Evolutionary conservation across 2,888 invertebrate species (phyloP).

Genomic region (Muschampia plurimacula): DNA sequence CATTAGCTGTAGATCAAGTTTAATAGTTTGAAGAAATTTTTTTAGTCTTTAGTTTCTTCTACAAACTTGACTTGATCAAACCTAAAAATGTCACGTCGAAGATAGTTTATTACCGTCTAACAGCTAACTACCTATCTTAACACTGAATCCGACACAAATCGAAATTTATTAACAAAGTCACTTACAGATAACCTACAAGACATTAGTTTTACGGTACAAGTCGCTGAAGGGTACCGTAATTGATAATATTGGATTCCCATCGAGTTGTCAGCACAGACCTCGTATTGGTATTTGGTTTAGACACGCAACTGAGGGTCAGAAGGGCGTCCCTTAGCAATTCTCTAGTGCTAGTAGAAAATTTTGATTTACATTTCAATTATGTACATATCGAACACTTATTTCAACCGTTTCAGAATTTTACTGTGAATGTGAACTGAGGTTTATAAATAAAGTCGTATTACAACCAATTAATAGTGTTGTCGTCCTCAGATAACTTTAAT

Average conservation of each 20-base stretch:
- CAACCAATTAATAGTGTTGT: no score
- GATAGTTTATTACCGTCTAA: not conserved
- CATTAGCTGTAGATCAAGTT: no score
- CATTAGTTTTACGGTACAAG: conserved; percentile 28
- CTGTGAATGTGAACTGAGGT: no score
- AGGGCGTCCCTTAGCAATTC: conserved; percentile 2
- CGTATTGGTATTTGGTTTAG: conserved; percentile 35
- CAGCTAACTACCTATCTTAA: not conserved
- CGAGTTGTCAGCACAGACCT: conserved; percentile 26
- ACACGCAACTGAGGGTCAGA: conserved; percentile 25
- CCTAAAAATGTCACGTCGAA: not conserved
- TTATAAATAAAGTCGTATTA: no score
- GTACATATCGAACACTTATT: no score
- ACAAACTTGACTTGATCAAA: no score
- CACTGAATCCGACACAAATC: conserved; percentile 26
- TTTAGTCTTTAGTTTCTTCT: no score
- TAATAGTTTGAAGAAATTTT: no score
- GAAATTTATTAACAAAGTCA: conserved; percentile 28
- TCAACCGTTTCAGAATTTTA: no score
- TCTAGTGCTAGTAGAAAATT: no score
- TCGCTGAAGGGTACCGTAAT: conserved; percentile 36
- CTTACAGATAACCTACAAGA: conserved; percentile 22
- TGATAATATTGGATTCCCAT: conserved; percentile 36
- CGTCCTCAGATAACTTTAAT: no score
- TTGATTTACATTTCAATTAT: no score